Evolutionary conservation across 2,797 vertebrate genomes (phyloP), one percentile per base, ranked within the genome.

Genomic region (Xyrichtys novacula): DNA sequence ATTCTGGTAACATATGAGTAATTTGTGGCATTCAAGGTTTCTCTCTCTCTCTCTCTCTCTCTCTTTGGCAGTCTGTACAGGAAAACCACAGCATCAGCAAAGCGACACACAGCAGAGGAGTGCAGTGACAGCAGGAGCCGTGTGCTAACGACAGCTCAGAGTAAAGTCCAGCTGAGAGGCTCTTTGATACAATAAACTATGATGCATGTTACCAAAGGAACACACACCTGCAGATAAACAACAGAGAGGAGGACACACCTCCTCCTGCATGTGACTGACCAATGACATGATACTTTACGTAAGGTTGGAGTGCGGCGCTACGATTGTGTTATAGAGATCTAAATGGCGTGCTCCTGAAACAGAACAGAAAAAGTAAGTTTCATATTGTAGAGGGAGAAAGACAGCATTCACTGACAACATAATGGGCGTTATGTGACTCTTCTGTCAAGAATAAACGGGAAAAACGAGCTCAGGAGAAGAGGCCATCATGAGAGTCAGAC

Each of bases 41-140:
- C 42, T 6, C 17, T n/a, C n/a, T n/a, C n/a, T n/a, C n/a, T n/a
- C n/a, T 49, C 20, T 20, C 5, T 19, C 4, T n/a, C 3, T 3
- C 1, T 1, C 1, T 42, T 8, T 32, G 1, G 25, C 11, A 17
- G 17, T 44, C 0, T 26, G 28, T 10, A 70, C 77, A 77, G 74
- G 63, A 71, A 87, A 81, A 72, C 78, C 68, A 76, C 71, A 70
- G 10, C 1, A 12, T 48, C 43, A 64, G 55, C 61, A 69, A 9
- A 46, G 42, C 34, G n/a, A 6, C 1, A 1, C 9, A 10, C 19
- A 65, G 46, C 9, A 53, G 7, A 49, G 38, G 44, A 19, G 12
- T 31, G 28, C 52, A 38, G 38, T 20, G 19, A 34, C 19, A 46
- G 36, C 31, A 23, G 19, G 14, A 6, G 22, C 0, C 52, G 15